Conservation (phyloP, 2,888 invertebrate genomes). For the Globia sparganii region DNA sequence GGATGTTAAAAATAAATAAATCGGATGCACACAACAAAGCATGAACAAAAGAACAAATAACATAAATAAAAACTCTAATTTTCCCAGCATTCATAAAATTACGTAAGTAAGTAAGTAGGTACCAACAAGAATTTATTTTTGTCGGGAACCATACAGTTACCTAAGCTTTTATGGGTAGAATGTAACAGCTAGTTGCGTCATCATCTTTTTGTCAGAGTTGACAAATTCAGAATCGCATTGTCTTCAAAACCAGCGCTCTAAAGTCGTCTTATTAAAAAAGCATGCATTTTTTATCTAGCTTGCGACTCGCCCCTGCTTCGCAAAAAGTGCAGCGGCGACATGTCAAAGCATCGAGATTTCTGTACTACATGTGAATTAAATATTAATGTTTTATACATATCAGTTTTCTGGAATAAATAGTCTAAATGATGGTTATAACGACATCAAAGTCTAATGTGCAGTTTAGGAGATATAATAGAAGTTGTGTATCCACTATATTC, state of each 20-base stretch:
- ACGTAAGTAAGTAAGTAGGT: background rate
- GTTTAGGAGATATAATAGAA: background rate
- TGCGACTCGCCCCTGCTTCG: background rate
- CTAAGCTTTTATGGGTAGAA: background rate
- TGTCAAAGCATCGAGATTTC: background rate
- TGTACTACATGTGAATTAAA: background rate
- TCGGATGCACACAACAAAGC: background rate
- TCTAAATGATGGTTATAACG: background rate
- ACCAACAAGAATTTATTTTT: background rate
- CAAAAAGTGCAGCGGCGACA: background rate
- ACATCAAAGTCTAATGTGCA: background rate
- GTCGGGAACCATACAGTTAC: too few relatives aligned
- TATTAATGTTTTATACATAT: background rate
- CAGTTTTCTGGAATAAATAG: background rate
- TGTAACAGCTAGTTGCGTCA: background rate
- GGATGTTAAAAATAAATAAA: background rate
- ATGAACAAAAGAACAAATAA: constrained; percentile 29
- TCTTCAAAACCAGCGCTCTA: background rate
- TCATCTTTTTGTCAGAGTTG: background rate
- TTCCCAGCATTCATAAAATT: constrained; percentile 13
- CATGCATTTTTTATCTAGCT: background rate
- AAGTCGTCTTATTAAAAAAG: too few relatives aligned
- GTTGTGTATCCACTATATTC: background rate
- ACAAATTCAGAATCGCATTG: too few relatives aligned
- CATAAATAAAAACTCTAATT: constrained; percentile 6